Conservation (phyloP, 2,888 invertebrate genomes). For the Euplexia lucipara region DNA sequence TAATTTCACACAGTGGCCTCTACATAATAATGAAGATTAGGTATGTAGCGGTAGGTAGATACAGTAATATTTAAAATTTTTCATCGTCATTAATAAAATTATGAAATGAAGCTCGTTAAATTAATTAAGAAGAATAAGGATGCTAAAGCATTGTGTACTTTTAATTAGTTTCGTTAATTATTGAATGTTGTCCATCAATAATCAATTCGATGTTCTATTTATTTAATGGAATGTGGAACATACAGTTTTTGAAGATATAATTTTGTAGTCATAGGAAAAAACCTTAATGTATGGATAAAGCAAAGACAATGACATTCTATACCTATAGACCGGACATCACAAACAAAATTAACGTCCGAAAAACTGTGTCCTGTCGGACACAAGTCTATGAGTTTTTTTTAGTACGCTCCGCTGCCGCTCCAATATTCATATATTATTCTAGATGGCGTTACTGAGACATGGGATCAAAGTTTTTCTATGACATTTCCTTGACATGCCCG, state of each 20-base stretch:
- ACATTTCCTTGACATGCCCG: too few relatives aligned
- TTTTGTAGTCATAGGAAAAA: too few relatives aligned
- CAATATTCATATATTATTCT: too few relatives aligned
- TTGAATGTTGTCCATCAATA: neutral
- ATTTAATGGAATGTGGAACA: neutral
- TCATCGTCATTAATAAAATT: constrained; percentile 30
- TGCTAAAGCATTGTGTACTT: constrained; percentile 1
- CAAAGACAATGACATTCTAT: too few relatives aligned
- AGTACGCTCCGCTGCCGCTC: too few relatives aligned
- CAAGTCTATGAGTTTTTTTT: too few relatives aligned
- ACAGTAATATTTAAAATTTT: constrained; percentile 4
- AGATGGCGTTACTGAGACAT: too few relatives aligned
- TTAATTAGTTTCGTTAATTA: constrained; percentile 1
- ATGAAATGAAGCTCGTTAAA: constrained; percentile 28
- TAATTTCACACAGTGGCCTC: constrained; percentile 32
- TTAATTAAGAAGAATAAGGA: constrained; percentile 20
- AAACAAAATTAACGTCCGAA: too few relatives aligned
- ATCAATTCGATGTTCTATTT: neutral
- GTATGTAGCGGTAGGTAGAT: constrained; percentile 1
- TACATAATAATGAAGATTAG: constrained; percentile 36
- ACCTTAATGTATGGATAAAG: too few relatives aligned
- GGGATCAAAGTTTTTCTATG: too few relatives aligned
- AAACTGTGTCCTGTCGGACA: too few relatives aligned
- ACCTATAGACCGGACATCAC: too few relatives aligned
- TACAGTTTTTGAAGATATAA: neutral